These are phyloP conservation scores for Hoplodrina ambigua DNA, from an alignment of 2,888 invertebrate genomes.

Conservation along the genomic window DNA sequence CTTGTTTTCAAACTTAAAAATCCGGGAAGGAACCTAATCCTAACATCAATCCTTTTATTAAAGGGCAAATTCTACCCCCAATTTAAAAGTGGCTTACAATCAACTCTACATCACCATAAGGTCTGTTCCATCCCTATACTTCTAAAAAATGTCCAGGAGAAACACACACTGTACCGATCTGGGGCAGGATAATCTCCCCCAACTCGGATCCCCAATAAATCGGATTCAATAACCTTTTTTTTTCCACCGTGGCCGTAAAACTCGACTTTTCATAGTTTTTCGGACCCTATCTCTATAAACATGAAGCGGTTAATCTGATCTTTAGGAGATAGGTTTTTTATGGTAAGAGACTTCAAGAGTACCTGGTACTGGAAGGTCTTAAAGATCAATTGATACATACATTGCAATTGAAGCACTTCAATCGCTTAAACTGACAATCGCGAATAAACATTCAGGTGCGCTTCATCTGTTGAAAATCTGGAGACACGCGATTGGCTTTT, in stretches of 20 bases:
- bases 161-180: constrained; percentile 58
- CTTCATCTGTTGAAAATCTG: too few relatives aligned
- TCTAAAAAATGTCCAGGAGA: constrained; percentile 9
- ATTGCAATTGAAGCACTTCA: neutral
- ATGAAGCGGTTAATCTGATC: constrained; percentile 59
- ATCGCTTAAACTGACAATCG: neutral
- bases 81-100: constrained; percentile 14
- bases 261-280: constrained; percentile 69
- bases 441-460: too few relatives aligned
- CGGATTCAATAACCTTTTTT: constrained; percentile 68
- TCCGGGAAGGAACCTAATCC: neutral
- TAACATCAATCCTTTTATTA: neutral
- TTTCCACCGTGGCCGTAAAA: constrained; percentile 64
- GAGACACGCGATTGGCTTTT: neutral
- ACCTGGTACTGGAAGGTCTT: constrained; percentile 19
- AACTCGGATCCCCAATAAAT: constrained; percentile 66
- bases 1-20: neutral
- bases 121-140: constrained; percentile 15
- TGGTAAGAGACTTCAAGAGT: constrained; percentile 9
- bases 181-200: constrained; percentile 63
- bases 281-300: constrained; percentile 63
- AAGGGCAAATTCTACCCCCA: neutral
- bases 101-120: constrained; percentile 10
- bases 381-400: neutral
- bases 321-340: constrained; percentile 47